These are phyloP conservation scores for Melanaphis sacchari DNA, from an alignment of 1,140 invertebrate genomes.

Conservation along the genomic window DNA sequence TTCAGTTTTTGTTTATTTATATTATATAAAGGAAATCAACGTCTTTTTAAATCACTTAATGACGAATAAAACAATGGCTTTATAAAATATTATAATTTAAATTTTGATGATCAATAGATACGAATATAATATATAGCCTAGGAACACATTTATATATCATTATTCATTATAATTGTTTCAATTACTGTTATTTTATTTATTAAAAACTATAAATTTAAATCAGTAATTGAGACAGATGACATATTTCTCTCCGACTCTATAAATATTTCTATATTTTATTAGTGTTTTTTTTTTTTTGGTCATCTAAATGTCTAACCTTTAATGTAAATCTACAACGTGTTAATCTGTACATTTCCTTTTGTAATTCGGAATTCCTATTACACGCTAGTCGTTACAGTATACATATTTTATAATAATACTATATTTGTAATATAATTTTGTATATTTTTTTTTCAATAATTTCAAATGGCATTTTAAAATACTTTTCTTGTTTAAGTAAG, in stretches of 20 bases:
- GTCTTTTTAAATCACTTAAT: too few relatives aligned
- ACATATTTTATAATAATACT: neutral
- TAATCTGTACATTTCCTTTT: neutral
- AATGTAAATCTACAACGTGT: neutral
- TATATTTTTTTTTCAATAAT: neutral
- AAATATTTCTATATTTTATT: neutral
- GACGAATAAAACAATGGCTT: too few relatives aligned
- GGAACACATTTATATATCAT: neutral
- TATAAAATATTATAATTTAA: neutral
- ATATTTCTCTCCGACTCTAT: neutral
- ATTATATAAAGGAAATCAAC: too few relatives aligned
- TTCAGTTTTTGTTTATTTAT: too few relatives aligned
- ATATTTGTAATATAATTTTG: neutral
- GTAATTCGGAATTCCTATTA: neutral
- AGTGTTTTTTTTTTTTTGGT: neutral
- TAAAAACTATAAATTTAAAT: neutral
- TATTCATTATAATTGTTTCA: neutral
- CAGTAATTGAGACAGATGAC: neutral
- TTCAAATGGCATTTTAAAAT: neutral
- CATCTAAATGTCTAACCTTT: neutral
- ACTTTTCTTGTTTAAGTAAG: too few relatives aligned
- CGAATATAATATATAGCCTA: neutral
- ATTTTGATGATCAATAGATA: neutral
- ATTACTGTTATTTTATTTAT: neutral
- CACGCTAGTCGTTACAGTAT: neutral